Evolutionary conservation across 2,888 invertebrate species (phyloP).

Genomic region (Hartigia nigra): DNA sequence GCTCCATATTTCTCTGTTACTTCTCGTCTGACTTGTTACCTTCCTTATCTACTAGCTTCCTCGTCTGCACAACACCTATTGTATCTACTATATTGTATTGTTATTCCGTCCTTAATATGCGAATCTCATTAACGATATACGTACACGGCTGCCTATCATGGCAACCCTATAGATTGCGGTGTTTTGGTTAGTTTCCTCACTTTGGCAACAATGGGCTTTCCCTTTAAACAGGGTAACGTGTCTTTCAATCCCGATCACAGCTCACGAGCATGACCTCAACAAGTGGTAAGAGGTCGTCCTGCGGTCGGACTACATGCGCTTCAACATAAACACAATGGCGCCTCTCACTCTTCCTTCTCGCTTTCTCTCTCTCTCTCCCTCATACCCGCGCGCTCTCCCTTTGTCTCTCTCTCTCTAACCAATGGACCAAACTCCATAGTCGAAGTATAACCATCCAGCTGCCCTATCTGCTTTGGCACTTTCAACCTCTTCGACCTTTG

Average conservation of each 20-base stretch:
- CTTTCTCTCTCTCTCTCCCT: slow-evolving; percentile 12
- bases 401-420: not conserved
- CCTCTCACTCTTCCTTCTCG: not conserved
- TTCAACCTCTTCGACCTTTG: no score
- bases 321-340: not conserved
- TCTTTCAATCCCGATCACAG: slow-evolving; percentile 13
- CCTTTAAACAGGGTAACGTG: not conserved
- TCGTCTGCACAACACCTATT: not conserved
- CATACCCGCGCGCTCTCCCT: slow-evolving; percentile 1
- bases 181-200: not conserved
- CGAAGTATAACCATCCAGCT: no score
- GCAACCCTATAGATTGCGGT: not conserved
- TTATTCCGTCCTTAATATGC: not conserved
- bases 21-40: not conserved
- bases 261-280: slow-evolving; percentile 25
- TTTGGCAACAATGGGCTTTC: not conserved
- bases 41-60: not conserved
- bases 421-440: no score
- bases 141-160: not conserved
- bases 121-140: not conserved
- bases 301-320: slow-evolving; percentile 15
- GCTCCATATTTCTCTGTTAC: not conserved
- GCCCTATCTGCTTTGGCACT: no score
- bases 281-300: slow-evolving; percentile 30
- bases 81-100: not conserved